phyloP scores from a whole-genome alignment of 1,140 invertebrate genomes.

The Acromyrmex charruanus region DNA sequence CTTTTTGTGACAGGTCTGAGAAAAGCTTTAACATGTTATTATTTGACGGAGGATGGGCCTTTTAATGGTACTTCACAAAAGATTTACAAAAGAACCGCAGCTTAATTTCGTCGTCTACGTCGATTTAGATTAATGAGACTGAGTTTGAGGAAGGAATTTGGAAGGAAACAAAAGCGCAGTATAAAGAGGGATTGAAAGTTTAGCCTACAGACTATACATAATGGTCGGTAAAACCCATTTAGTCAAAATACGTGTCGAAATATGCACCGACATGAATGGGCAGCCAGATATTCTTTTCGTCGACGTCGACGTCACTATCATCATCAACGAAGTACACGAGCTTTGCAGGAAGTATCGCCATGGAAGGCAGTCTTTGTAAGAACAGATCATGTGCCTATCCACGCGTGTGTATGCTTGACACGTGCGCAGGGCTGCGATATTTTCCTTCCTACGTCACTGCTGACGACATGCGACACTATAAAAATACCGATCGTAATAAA shows the following conservation, averaged over 20 bases:
- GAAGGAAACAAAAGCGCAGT: background rate
- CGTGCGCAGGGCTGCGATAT: slow-evolving; percentile 44
- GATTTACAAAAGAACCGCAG: slow-evolving; percentile 50
- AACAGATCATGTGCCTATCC: slow-evolving; percentile 47
- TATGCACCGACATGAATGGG: slow-evolving; percentile 59
- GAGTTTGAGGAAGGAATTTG: slow-evolving; percentile 3
- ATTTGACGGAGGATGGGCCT: slow-evolving; percentile 48
- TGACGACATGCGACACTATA: slow-evolving; percentile 50
- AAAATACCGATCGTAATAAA: slow-evolving; percentile 51
- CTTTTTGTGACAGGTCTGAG: slow-evolving; percentile 14
- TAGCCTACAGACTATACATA: slow-evolving; percentile 28
- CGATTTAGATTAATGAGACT: slow-evolving; percentile 73
- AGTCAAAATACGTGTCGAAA: slow-evolving; percentile 64
- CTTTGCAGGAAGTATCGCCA: slow-evolving; percentile 20
- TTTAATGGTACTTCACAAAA: slow-evolving; percentile 52
- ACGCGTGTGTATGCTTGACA: slow-evolving; percentile 36
- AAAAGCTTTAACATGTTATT: background rate
- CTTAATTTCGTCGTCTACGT: slow-evolving; percentile 61
- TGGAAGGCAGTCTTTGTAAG: slow-evolving; percentile 45
- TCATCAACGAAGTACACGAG: slow-evolving; percentile 2
- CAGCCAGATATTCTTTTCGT: slow-evolving; percentile 53
- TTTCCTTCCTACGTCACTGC: slow-evolving; percentile 41
- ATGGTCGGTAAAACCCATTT: slow-evolving; percentile 10
- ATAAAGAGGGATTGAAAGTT: background rate
- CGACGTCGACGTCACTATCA: slow-evolving; percentile 28